Evolutionary conservation across 2,113 vertebrate species (phyloP).

Genomic region (Lasiurus borealis): DNA sequence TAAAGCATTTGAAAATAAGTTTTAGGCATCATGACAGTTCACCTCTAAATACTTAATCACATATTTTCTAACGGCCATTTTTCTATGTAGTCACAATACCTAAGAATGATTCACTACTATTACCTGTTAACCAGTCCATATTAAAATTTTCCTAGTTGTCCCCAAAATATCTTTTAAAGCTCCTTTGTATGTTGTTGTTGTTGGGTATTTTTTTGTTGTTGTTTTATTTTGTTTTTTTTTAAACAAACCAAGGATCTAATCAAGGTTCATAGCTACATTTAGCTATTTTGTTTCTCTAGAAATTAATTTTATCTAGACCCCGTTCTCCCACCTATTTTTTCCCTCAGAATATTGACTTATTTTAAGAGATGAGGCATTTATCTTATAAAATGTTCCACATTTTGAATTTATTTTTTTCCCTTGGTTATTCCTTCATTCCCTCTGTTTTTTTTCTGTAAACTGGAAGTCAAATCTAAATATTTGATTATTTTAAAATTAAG

Average conservation of each 20-base stretch:
- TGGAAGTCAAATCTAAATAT: background rate
- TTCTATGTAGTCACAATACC: background rate
- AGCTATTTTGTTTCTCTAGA: background rate
- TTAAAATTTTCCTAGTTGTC: background rate
- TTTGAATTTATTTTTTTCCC: background rate
- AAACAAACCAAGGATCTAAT: background rate
- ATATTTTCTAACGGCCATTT: background rate
- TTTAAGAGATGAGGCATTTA: conserved; percentile 21
- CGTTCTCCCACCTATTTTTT: background rate
- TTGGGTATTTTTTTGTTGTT: too few relatives aligned
- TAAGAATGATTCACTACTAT: background rate
- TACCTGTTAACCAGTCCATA: background rate
- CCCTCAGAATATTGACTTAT: background rate
- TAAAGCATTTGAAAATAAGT: conserved; percentile 50
- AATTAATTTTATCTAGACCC: background rate
- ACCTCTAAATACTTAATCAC: background rate
- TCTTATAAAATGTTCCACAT: background rate
- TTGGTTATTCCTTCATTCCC: background rate
- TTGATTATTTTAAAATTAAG: background rate
- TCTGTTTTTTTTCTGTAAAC: conserved; percentile 41
- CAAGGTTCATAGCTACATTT: background rate
- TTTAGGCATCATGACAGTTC: background rate
- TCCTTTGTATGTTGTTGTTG: background rate
- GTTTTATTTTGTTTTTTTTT: too few relatives aligned
- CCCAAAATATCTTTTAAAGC: background rate